Base-by-base conservation (phyloP, 2,113 vertebrate species). In the Micronycteris hirsuta region DNA sequence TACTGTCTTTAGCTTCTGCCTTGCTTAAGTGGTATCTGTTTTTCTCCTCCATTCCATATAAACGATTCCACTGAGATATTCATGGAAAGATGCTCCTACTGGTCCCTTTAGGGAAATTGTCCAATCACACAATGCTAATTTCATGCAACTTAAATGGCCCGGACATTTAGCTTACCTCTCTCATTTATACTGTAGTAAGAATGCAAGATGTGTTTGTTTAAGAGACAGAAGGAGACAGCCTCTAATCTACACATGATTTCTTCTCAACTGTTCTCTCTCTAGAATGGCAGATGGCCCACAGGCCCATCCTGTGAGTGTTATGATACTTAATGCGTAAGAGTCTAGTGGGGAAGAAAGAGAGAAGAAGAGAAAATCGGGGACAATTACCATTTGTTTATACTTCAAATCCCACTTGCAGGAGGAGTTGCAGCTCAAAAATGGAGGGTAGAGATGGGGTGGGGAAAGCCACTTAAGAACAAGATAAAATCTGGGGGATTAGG, bases 181-280 rank as follows among this genome's bases (percentile, higher is more conserved):
- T 92, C 71, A 58, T 86, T 86, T 54, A 49, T 17, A 83, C 41
- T 43, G 58, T n/a, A 84, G 38, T 43, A 43, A 49, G 24, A 84
- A 67, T 54, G 45, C 6, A 3, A 67, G 89, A 58, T 89, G 49
- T 65, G 96, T 85, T 92, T 86, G 15, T 61, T 76, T 82, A 84
- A 98, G 85, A 85, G 71, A 89, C 93, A 93, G 95, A 95, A 94
- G 94, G 94, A 97, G 89, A 92, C 95, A 90, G 92, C 77, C 87
- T 86, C 86, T 96, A n/a, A 96, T 94, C 88, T 85, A 85, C 93
- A 74, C 91, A 54, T 88, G 93, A 96, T 92, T 95, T 97, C 96
- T 95, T 71, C 71, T 95, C 80, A 78, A 92, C 77, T 61, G 89
- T 63, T 82, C 93, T 90, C 76, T 86, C 88, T 54, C 12, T 38